A percentile compares a stretch with the other conserved stretches of the same genome.
These are phyloP conservation scores for Cochlearius cochlearius DNA, from an alignment of 2,113 vertebrate genomes.

Conservation along the genomic window DNA sequence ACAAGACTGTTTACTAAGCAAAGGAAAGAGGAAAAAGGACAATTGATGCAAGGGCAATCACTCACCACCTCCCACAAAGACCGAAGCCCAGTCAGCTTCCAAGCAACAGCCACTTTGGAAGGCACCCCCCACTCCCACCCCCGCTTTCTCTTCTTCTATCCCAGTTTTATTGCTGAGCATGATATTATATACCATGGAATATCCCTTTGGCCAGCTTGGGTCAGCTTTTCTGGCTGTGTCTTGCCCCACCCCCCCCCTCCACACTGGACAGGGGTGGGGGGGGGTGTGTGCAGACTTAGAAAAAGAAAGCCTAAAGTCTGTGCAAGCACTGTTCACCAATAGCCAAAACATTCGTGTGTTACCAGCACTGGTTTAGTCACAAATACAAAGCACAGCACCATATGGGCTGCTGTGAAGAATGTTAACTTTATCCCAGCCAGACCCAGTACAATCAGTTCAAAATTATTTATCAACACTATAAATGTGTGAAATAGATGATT, in stretches of 20 bases:
- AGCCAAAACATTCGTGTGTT: background rate
- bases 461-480: background rate
- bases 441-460: background rate
- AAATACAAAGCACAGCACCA: background rate
- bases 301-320: background rate
- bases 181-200: background rate
- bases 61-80: background rate
- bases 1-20: background rate
- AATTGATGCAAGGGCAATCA: background rate
- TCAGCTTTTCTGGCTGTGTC: background rate
- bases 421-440: background rate
- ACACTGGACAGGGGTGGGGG: background rate
- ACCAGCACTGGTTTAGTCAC: background rate
- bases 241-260: fast-evolving
- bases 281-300: background rate
- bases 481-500: background rate
- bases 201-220: background rate
- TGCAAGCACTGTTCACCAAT: background rate
- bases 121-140: no score
- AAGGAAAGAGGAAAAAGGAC: background rate
- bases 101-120: background rate
- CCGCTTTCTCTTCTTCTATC: background rate
- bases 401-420: background rate
- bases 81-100: background rate
- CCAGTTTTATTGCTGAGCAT: background rate